phyloP scores from a whole-genome alignment of 2,888 invertebrate genomes.

The Drosophila eohydei region DNA sequence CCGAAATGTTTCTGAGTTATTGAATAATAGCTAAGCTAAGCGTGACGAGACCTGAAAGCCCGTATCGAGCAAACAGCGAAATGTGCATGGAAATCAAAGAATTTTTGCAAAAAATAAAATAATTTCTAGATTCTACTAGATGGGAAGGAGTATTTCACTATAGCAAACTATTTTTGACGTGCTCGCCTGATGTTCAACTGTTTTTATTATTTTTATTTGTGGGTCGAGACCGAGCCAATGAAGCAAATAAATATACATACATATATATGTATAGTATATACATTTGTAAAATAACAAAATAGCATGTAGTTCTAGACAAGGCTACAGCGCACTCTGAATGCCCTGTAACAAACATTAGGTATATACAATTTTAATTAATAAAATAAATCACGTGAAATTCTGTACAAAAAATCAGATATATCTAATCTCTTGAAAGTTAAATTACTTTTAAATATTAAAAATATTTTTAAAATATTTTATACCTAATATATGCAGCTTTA shows the following conservation, averaged over 20 bases:
- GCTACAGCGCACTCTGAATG: not conserved
- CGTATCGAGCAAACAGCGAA: constrained; percentile 44
- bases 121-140: constrained; percentile 7
- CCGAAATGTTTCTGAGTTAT: constrained; percentile 18
- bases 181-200: constrained; percentile 50
- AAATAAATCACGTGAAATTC: constrained; percentile 1
- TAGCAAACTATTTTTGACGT: constrained; percentile 65
- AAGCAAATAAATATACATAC: constrained; percentile 19
- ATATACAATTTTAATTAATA: not conserved
- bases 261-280: constrained; percentile 10
- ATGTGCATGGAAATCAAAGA: constrained; percentile 18
- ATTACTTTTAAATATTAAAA: not conserved
- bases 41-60: constrained; percentile 47
- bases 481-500: not conserved
- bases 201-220: constrained; percentile 28
- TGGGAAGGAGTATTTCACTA: constrained; percentile 9
- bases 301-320: constrained; percentile 2
- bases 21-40: constrained; percentile 28
- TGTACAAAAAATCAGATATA: not conserved
- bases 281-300: constrained; percentile 40
- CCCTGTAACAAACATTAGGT: not conserved
- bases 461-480: not conserved
- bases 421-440: not conserved
- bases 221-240: constrained; percentile 33
- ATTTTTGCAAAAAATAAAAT: constrained; percentile 27